phyloP scores from a whole-genome alignment of 2,113 vertebrate species.

The Phalacrocorax aristotelis region DNA sequence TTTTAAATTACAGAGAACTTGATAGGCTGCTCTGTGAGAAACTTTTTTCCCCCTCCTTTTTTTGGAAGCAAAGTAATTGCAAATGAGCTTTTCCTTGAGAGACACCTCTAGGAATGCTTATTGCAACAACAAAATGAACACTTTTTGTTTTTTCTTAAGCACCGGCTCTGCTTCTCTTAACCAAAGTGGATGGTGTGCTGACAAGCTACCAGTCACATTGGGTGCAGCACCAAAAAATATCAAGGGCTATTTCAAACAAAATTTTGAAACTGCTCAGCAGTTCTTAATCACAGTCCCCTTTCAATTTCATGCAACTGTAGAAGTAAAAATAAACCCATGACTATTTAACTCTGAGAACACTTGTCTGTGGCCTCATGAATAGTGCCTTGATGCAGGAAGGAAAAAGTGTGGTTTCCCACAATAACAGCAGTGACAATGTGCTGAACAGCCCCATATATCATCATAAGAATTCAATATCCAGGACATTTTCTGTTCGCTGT shows the following conservation, averaged over 20 bases:
- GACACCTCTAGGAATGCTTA: not conserved
- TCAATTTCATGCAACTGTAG: slow-evolving; percentile 13
- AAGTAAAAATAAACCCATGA: slow-evolving; percentile 35
- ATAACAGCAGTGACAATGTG: not conserved
- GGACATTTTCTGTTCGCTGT: slow-evolving; percentile 4
- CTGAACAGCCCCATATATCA: slow-evolving; percentile 38
- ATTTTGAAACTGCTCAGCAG: not conserved
- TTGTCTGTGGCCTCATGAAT: not conserved
- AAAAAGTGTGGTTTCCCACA: slow-evolving; percentile 28
- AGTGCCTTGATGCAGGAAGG: not conserved
- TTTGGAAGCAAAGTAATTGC: not conserved
- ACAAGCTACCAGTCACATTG: not conserved
- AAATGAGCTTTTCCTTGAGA: not conserved
- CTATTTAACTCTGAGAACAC: slow-evolving; percentile 11
- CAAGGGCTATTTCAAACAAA: not conserved
- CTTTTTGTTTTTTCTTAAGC: not conserved
- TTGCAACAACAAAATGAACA: not conserved
- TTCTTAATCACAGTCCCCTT: slow-evolving; percentile 17
- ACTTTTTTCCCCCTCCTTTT: not conserved
- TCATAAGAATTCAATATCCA: slow-evolving; percentile 56
- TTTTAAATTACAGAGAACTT: not conserved
- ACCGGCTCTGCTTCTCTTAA: not conserved
- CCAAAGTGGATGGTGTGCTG: not conserved
- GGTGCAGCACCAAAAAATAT: not conserved
- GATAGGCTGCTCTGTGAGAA: not conserved